Conservation (phyloP, 2,888 invertebrate species). For the Epiblema foenella region DNA sequence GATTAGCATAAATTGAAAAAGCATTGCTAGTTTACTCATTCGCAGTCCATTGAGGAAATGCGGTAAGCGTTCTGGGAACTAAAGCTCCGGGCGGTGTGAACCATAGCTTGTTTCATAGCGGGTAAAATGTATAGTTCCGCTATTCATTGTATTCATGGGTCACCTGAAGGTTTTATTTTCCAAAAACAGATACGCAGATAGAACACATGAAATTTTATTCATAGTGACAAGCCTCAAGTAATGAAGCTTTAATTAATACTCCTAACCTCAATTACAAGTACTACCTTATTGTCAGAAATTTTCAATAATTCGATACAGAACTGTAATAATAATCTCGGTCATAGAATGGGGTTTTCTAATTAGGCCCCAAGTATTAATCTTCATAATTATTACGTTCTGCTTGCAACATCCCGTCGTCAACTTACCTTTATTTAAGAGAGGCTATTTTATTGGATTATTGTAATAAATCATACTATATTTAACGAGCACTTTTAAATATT, state of each 20-base stretch:
- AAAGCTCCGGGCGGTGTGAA: background rate
- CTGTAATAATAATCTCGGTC: background rate
- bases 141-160: background rate
- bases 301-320: no score
- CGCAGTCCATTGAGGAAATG: background rate
- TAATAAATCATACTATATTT: background rate
- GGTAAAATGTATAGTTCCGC: background rate
- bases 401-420: conserved; percentile 70
- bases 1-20: background rate
- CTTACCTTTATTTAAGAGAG: conserved; percentile 50
- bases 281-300: no score
- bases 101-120: background rate
- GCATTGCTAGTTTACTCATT: background rate
- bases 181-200: no score
- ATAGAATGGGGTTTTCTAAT: conserved; percentile 58
- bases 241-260: no score
- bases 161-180: background rate
- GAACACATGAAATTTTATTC: no score
- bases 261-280: no score
- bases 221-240: no score
- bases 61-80: background rate
- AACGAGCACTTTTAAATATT: background rate
- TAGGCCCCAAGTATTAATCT: conserved; percentile 61
- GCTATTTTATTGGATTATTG: background rate
- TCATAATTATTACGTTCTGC: conserved; percentile 74